Percentiles rank a stretch among this genome's conserved stretches.
Evolutionary conservation across 2,797 vertebrate genomes (phyloP).

Genomic region (Anguilla anguilla): DNA sequence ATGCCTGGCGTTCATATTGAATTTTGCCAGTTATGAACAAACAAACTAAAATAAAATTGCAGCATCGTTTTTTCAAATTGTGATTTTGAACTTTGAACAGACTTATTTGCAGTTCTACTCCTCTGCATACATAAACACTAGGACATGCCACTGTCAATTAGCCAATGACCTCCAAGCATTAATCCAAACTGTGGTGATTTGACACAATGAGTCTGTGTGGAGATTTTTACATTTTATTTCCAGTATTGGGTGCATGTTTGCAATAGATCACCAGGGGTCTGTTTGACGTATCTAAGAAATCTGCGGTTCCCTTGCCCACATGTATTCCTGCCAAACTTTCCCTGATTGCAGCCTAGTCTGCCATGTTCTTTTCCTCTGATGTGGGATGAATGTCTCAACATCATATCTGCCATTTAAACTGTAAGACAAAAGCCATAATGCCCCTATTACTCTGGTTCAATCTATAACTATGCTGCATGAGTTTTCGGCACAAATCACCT

Average conservation of each 20-base stretch:
- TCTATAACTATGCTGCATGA: neutral
- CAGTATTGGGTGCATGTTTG: slow-evolving; percentile 63
- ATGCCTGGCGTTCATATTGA: neutral
- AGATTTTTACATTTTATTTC: neutral
- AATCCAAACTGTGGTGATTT: neutral
- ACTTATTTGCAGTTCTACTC: neutral
- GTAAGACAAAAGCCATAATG: neutral
- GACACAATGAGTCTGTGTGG: neutral
- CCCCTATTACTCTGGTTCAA: neutral
- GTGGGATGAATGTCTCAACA: neutral
- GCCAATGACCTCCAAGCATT: neutral
- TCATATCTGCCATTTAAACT: neutral
- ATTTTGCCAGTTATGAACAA: neutral
- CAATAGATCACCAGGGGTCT: slow-evolving; percentile 73
- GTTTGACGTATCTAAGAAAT: slow-evolving; percentile 76
- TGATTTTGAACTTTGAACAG: neutral
- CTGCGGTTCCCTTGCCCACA: slow-evolving; percentile 73
- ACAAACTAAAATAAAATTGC: neutral
- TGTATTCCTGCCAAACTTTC: slow-evolving; percentile 68
- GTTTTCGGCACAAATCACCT: neutral
- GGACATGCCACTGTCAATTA: neutral
- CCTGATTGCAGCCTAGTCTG: slow-evolving; percentile 68
- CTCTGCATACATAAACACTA: neutral
- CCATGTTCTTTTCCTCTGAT: neutral
- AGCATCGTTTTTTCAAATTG: neutral